Conservation (phyloP, 2,797 vertebrate genomes). For the Crenichthys baileyi region DNA sequence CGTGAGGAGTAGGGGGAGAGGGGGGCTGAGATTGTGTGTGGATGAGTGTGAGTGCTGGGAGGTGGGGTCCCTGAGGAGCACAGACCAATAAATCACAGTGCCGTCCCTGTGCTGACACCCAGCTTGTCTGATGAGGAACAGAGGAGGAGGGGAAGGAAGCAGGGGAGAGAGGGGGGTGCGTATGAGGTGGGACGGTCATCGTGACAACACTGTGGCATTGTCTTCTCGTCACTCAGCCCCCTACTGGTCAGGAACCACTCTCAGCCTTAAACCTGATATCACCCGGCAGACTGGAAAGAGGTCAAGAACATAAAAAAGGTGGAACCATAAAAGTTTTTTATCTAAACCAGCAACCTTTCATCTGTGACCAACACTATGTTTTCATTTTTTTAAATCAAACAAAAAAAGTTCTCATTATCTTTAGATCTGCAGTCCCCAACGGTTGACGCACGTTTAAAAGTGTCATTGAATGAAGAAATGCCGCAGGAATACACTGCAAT, state of each 20-base stretch:
- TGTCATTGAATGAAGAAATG: background rate
- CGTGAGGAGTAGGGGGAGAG: constrained; percentile 21
- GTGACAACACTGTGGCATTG: constrained; percentile 75
- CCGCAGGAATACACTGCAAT: background rate
- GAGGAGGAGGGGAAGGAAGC: constrained; percentile 32
- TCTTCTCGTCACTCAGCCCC: constrained; percentile 75
- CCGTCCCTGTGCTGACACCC: constrained; percentile 78
- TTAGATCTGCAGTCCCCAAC: background rate
- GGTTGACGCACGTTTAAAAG: background rate
- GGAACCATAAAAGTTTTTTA: constrained; percentile 38
- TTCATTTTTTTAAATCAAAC: background rate
- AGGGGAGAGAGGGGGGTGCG: constrained; percentile 15
- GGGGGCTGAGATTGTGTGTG: constrained; percentile 36
- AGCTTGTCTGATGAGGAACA: constrained; percentile 77
- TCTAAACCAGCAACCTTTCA: constrained; percentile 21
- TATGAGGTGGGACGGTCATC: constrained; percentile 21
- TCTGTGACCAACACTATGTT: constrained; percentile 3
- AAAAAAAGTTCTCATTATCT: background rate
- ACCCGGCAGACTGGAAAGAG: constrained; percentile 18
- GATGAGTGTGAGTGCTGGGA: constrained; percentile 20
- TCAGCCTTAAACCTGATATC: constrained; percentile 33
- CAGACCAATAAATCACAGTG: constrained; percentile 81
- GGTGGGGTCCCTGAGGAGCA: constrained; percentile 67
- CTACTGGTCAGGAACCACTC: constrained; percentile 51
- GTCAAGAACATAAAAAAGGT: constrained; percentile 1